phyloP scores from a whole-genome alignment of 2,797 vertebrate genomes.

The Champsocephalus esox region DNA sequence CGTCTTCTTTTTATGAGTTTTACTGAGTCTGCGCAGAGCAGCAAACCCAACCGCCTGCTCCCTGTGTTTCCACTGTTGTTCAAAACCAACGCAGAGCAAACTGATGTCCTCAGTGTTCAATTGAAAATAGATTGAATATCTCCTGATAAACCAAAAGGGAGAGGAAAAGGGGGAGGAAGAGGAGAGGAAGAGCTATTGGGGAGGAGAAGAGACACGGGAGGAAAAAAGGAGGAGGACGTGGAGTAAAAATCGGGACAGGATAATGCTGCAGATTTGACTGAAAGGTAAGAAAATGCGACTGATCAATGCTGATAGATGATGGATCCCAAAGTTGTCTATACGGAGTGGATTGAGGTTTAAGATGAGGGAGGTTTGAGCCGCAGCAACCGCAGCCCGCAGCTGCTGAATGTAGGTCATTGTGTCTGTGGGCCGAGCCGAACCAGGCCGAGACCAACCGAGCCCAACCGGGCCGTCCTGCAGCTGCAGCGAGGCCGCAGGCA shows the following conservation, averaged over 20 bases:
- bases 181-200: slow-evolving; percentile 4
- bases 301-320: slow-evolving; percentile 39
- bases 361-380: slow-evolving; percentile 21
- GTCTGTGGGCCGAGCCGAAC: slow-evolving; percentile 72
- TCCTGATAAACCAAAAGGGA: neutral
- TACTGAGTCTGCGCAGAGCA: slow-evolving; percentile 62
- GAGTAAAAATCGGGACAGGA: slow-evolving; percentile 32
- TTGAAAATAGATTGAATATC: slow-evolving; percentile 9
- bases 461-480: slow-evolving; percentile 47
- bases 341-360: slow-evolving; percentile 7
- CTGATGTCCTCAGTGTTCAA: neutral
- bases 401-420: slow-evolving; percentile 77
- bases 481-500: slow-evolving; percentile 54
- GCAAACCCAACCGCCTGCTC: slow-evolving; percentile 48
- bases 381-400: slow-evolving; percentile 40
- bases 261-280: slow-evolving; percentile 67
- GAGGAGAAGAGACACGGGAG: slow-evolving; percentile 17
- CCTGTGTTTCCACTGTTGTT: slow-evolving; percentile 41
- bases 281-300: slow-evolving; percentile 63
- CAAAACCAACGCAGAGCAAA: slow-evolving; percentile 8
- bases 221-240: slow-evolving; percentile 31
- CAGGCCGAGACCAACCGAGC: slow-evolving; percentile 46
- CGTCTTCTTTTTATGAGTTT: fast-evolving
- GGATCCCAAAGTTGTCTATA: slow-evolving; percentile 34
- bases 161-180: slow-evolving; percentile 1